These are phyloP conservation scores for Megaceryle alcyon DNA, from an alignment of 2,797 vertebrate species.

Conservation along the genomic window DNA sequence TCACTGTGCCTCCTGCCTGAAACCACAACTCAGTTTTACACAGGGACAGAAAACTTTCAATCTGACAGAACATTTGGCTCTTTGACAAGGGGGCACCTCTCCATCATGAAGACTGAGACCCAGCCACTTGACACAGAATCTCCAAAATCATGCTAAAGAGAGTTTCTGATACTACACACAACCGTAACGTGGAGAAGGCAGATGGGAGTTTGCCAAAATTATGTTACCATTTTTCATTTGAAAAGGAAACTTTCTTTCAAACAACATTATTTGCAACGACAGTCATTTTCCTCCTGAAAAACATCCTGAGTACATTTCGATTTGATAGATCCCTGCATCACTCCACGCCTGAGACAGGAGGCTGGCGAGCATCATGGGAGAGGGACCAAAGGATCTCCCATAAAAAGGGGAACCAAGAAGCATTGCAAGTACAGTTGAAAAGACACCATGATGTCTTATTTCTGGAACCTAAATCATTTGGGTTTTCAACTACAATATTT, in stretches of 20 bases:
- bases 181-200: neutral
- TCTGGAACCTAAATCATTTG: slow-evolving; percentile 36
- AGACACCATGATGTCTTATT: neutral
- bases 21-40: neutral
- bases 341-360: neutral
- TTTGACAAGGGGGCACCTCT: neutral
- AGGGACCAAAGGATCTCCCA: neutral
- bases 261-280: neutral
- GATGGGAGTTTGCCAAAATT: neutral
- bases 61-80: neutral
- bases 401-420: neutral
- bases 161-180: neutral
- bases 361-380: neutral
- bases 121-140: neutral
- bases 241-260: slow-evolving; percentile 48
- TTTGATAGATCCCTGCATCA: neutral
- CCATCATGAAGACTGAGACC: neutral
- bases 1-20: neutral
- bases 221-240: neutral
- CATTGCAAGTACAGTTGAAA: neutral
- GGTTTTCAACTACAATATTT: slow-evolving; percentile 55
- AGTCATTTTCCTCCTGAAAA: slow-evolving; percentile 9
- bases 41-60: neutral
- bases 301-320: neutral
- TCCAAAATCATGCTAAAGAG: neutral